These are phyloP conservation scores for Eurosta solidaginis DNA, from an alignment of 1,140 invertebrate genomes.

Conservation along the genomic window DNA sequence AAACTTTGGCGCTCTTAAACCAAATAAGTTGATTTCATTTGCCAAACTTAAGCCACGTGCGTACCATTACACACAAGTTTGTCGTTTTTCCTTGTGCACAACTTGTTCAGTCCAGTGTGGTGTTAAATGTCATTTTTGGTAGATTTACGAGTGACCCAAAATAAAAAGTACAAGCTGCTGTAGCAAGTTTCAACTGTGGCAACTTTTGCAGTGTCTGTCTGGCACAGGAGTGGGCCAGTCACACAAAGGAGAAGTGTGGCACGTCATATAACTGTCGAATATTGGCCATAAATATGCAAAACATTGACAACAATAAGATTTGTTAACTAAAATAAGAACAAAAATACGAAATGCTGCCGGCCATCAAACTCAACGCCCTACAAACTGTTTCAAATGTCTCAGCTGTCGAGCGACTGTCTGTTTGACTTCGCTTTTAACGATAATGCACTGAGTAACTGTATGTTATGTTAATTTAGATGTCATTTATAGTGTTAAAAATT, in stretches of 20 bases:
- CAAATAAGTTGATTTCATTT: no score
- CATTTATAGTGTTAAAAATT: not conserved
- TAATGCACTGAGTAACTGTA: not conserved
- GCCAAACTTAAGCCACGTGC: not conserved
- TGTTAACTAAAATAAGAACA: no score
- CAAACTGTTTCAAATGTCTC: not conserved
- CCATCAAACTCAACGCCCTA: not conserved
- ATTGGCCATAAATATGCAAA: not conserved
- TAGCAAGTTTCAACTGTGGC: no score
- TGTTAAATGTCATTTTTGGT: not conserved
- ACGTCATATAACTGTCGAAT: conserved; percentile 16
- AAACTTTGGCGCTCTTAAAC: no score
- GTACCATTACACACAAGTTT: not conserved
- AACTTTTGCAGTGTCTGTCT: no score
- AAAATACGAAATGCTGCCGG: no score
- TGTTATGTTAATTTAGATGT: conserved; percentile 22
- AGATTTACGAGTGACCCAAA: not conserved
- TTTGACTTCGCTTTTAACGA: not conserved
- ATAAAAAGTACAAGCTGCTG: not conserved
- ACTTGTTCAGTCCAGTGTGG: not conserved
- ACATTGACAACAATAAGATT: not conserved
- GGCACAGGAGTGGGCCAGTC: not conserved
- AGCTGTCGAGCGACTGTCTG: not conserved
- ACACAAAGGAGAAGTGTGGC: conserved; percentile 13
- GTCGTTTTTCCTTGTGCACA: not conserved